A percentile compares a stretch with the other conserved stretches of the same genome.
phyloP scores from a whole-genome alignment of 2,888 invertebrate species.

The Phyllotreta striolata region DNA sequence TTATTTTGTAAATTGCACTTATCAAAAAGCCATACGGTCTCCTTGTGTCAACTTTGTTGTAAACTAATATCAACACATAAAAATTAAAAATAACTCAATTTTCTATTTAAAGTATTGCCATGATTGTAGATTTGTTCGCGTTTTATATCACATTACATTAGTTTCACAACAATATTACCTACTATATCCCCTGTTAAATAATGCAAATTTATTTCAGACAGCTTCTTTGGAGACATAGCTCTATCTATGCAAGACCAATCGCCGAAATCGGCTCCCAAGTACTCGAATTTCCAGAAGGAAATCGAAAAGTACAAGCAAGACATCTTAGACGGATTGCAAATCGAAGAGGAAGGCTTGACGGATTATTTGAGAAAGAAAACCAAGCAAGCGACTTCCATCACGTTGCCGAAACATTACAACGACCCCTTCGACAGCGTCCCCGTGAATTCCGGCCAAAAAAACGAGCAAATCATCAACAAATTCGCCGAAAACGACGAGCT shows the following conservation, averaged over 20 bases:
- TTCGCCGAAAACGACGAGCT: conserved; percentile 2
- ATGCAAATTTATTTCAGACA: conserved; percentile 67
- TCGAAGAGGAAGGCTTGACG: conserved; percentile 83
- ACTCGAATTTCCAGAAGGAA: conserved; percentile 70
- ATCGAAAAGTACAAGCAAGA: conserved; percentile 85
- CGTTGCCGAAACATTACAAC: conserved; percentile 52
- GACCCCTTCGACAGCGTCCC: conserved; percentile 53
- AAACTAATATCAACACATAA: too few relatives aligned
- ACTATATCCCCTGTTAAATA: too few relatives aligned
- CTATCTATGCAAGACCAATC: conserved; percentile 63
- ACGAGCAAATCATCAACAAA: conserved; percentile 47
- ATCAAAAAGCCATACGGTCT: too few relatives aligned
- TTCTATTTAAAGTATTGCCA: too few relatives aligned
- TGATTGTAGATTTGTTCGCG: too few relatives aligned
- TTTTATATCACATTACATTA: too few relatives aligned
- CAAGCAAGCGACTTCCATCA: conserved; percentile 65
- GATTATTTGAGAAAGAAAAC: conserved; percentile 77
- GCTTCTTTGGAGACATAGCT: conserved; percentile 86
- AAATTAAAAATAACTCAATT: too few relatives aligned
- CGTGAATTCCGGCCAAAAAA: conserved; percentile 41
- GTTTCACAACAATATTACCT: too few relatives aligned
- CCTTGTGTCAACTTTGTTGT: too few relatives aligned
- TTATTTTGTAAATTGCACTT: too few relatives aligned
- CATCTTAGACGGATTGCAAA: conserved; percentile 82
- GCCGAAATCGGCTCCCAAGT: conserved; percentile 47